These are phyloP conservation scores for Dasysyrphus albostriatus DNA, from an alignment of 2,888 invertebrate genomes.

Conservation along the genomic window DNA sequence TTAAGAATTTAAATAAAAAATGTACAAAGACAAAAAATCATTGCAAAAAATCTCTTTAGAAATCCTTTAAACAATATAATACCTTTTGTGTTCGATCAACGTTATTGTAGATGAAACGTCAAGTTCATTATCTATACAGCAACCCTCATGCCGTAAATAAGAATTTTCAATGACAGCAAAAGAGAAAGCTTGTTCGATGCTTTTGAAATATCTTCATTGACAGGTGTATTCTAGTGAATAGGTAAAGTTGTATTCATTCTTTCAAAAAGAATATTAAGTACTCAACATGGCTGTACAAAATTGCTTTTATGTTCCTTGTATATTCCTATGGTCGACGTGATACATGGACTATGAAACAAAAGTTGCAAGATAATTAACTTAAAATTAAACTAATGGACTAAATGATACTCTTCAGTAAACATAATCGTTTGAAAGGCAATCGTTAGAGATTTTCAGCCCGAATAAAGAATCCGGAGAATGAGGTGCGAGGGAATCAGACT, in stretches of 20 bases:
- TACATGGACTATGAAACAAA: too few species aligned
- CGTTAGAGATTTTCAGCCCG: too few species aligned
- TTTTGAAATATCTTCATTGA: background rate
- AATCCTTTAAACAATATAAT: background rate
- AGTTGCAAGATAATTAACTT: too few species aligned
- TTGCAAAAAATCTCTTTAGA: background rate
- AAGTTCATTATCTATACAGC: background rate
- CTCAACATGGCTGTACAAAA: background rate
- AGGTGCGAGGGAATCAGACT: too few species aligned
- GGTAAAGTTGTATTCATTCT: background rate
- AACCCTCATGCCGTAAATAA: background rate
- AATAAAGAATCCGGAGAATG: too few species aligned
- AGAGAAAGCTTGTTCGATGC: background rate
- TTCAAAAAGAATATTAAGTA: background rate
- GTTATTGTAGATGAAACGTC: constrained; percentile 1
- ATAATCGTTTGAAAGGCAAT: too few species aligned
- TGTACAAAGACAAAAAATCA: background rate
- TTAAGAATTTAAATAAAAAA: background rate
- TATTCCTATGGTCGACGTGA: too few species aligned
- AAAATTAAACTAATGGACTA: too few species aligned
- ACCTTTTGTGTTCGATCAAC: background rate
- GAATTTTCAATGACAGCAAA: background rate
- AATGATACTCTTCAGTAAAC: too few species aligned
- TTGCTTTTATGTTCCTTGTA: too few species aligned
- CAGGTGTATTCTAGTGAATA: background rate